Evolutionary conservation across 1,140 invertebrate species (phyloP).

Genomic region (Kradibia gibbosae): DNA sequence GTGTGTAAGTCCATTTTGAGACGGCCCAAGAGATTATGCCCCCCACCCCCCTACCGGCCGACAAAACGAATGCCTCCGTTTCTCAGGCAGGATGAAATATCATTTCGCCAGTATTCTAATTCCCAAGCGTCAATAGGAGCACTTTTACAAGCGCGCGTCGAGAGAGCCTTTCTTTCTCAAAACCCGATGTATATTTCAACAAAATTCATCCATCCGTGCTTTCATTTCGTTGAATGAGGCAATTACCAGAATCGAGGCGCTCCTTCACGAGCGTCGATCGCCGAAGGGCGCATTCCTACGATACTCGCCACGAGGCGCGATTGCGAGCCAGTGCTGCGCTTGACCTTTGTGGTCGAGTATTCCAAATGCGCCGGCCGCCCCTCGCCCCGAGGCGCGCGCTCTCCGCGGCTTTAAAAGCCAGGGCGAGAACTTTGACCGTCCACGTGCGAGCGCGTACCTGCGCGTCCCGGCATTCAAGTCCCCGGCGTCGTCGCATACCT

Average conservation of each 20-base stretch:
- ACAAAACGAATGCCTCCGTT: background rate
- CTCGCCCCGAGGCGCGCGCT: too few species aligned
- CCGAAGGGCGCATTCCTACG: background rate
- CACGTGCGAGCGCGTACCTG: background rate
- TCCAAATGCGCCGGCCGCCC: conserved; percentile 13
- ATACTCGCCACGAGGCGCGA: background rate
- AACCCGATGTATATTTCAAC: background rate
- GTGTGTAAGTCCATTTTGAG: too few species aligned
- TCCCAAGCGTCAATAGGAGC: conserved; percentile 1
- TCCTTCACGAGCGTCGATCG: background rate
- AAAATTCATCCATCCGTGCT: background rate
- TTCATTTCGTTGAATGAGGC: background rate
- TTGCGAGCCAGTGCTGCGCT: background rate
- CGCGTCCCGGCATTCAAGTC: conserved; percentile 37
- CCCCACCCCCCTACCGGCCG: background rate
- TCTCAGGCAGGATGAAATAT: background rate
- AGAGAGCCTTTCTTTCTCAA: background rate
- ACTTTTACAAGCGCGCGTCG: background rate
- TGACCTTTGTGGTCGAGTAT: conserved; percentile 43
- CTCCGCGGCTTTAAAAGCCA: conserved; percentile 18
- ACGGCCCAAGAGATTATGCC: too few species aligned
- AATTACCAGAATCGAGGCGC: background rate
- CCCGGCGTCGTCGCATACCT: conserved; percentile 47
- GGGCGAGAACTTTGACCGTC: conserved; percentile 1
- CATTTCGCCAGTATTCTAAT: conserved; percentile 2